A percentile compares a stretch with the other conserved stretches of the same genome.
These are phyloP conservation scores for Rallus crepitans DNA, from an alignment of 2,797 vertebrate genomes.

Conservation along the genomic window DNA sequence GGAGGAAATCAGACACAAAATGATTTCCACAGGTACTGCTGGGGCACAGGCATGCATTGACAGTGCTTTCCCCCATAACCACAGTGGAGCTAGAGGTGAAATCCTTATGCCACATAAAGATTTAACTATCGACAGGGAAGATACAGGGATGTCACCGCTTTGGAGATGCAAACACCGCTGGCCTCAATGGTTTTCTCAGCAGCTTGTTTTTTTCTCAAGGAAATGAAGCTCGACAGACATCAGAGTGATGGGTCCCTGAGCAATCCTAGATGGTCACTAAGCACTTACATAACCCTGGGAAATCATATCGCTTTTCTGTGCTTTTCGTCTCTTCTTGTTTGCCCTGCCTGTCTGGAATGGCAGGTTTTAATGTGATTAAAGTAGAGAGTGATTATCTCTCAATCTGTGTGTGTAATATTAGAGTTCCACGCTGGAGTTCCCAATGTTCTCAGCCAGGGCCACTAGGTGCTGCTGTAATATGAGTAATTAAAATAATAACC, in stretches of 20 bases:
- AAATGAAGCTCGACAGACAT: not conserved
- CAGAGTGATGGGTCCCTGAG: not conserved
- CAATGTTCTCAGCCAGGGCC: slow-evolving; percentile 8
- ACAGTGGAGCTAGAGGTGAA: not conserved
- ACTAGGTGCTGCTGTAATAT: slow-evolving; percentile 67
- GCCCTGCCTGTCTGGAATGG: slow-evolving; percentile 3
- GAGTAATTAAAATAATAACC: slow-evolving; percentile 60
- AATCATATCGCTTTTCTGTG: not conserved
- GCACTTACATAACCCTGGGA: not conserved
- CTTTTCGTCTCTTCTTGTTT: not conserved
- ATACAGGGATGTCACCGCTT: fast-evolving
- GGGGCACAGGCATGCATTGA: fast-evolving
- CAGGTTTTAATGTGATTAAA: slow-evolving; percentile 29
- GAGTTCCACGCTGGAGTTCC: not conserved
- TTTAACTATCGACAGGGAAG: not conserved
- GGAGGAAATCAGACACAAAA: not conserved
- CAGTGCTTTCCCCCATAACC: not conserved
- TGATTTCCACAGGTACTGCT: not conserved
- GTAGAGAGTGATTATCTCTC: not conserved
- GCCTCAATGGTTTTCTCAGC: not conserved
- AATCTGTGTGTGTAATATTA: slow-evolving; percentile 16
- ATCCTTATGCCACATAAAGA: not conserved
- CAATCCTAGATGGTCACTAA: not conserved
- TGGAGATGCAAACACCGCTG: not conserved
- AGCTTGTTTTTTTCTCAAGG: not conserved